Evolutionary conservation across 2,797 vertebrate genomes (phyloP).

Genomic region (Geotria australis): DNA sequence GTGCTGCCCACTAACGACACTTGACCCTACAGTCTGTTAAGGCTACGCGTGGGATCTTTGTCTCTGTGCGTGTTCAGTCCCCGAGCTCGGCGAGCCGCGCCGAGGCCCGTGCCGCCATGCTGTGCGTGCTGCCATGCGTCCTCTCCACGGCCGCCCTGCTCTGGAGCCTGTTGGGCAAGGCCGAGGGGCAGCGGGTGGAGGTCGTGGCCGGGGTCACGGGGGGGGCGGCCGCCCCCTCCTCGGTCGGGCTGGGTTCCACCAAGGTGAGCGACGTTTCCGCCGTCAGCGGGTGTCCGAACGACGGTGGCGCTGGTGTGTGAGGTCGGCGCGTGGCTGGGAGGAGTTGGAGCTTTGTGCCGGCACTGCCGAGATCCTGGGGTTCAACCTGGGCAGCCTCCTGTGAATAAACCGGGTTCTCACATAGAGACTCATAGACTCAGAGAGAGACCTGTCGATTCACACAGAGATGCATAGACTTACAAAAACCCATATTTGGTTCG

Average conservation of each 20-base stretch:
- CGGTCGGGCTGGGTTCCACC: conserved; percentile 80
- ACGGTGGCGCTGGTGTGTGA: neutral
- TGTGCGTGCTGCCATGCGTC: conserved; percentile 85
- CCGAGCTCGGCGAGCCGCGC: too few relatives aligned
- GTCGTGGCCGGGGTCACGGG: conserved; percentile 22
- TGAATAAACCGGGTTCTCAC: too few relatives aligned
- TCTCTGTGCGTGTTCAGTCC: too few relatives aligned
- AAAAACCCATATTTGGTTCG: too few relatives aligned
- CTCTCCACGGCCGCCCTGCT: conserved; percentile 87
- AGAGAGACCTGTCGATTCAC: too few relatives aligned
- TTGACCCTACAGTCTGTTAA: too few relatives aligned
- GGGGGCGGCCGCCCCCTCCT: conserved; percentile 39
- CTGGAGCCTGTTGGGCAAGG: conserved; percentile 67
- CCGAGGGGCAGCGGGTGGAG: conserved; percentile 30
- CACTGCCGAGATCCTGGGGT: too few relatives aligned
- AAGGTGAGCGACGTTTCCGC: conserved; percentile 25
- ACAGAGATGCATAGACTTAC: too few relatives aligned
- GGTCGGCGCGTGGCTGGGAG: neutral
- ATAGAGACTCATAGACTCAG: too few relatives aligned
- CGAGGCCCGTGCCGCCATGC: conserved; percentile 70
- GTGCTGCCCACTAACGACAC: too few relatives aligned
- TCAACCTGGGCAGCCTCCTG: too few relatives aligned
- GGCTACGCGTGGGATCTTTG: too few relatives aligned
- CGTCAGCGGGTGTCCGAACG: neutral
- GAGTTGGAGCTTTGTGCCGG: neutral